Evolutionary conservation across 2,113 vertebrate genomes (phyloP).

Genomic region (Capricornis sumatraensis): DNA sequence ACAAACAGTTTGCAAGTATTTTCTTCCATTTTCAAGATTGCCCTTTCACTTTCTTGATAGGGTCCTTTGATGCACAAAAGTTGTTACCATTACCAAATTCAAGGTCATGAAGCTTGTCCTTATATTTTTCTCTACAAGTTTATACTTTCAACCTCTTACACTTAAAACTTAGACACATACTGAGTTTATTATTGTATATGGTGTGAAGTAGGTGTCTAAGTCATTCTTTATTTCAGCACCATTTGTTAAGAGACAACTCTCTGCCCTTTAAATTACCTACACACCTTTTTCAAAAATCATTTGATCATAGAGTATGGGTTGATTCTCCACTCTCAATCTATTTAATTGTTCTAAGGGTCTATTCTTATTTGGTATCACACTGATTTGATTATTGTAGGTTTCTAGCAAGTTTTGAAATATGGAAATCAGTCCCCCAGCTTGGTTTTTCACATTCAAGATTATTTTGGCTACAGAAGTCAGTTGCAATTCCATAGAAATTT

Average conservation of each 20-base stretch:
- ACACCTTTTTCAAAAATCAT: background rate
- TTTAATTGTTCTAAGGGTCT: background rate
- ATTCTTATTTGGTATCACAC: background rate
- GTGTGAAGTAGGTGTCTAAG: background rate
- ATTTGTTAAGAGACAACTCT: background rate
- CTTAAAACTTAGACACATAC: background rate
- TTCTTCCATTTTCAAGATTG: background rate
- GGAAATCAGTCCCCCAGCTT: background rate
- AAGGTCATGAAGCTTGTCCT: background rate
- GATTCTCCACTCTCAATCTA: background rate
- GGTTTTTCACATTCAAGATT: background rate
- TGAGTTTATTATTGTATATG: background rate
- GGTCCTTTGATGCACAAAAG: background rate
- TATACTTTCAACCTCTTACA: background rate
- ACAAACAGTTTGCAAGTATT: background rate
- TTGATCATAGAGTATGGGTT: background rate
- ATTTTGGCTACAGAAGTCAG: background rate
- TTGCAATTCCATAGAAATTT: background rate
- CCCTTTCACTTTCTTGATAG: background rate
- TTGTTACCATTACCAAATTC: background rate
- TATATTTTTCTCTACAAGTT: background rate
- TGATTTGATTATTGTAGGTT: background rate
- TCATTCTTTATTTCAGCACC: background rate
- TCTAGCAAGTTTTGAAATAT: background rate
- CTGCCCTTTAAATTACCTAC: background rate